Conservation (phyloP, 2,797 vertebrate genomes). For the Petrocephalus schoutedeni region DNA sequence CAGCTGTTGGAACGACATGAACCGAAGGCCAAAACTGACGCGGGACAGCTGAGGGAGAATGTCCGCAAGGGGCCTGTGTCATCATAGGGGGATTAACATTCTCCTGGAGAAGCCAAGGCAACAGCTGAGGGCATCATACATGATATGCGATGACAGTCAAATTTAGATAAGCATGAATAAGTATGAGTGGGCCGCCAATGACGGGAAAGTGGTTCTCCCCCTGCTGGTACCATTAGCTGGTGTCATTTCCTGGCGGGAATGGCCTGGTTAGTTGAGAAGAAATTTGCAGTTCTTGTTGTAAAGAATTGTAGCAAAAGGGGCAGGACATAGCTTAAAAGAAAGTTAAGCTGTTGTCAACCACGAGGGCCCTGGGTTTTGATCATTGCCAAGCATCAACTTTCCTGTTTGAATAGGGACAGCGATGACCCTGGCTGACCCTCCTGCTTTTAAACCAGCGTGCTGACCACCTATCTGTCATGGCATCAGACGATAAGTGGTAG, state of each 20-base stretch:
- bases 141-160: slow-evolving; percentile 41
- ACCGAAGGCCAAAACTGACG: slow-evolving; percentile 39
- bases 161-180: slow-evolving; percentile 42
- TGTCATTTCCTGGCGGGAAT: neutral
- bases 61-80: slow-evolving; percentile 22
- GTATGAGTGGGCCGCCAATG: slow-evolving; percentile 29
- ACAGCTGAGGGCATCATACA: slow-evolving; percentile 27
- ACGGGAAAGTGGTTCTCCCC: slow-evolving; percentile 3
- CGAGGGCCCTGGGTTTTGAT: neutral
- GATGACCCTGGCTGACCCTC: neutral
- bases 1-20: slow-evolving; percentile 20
- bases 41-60: slow-evolving; percentile 26
- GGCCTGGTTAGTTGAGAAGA: neutral
- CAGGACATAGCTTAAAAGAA: neutral
- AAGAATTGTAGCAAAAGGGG: neutral
- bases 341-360: neutral
- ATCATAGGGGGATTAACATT: slow-evolving; percentile 47
- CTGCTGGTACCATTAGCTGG: neutral
- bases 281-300: neutral
- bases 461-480: neutral
- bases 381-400: neutral
- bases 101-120: slow-evolving; percentile 17
- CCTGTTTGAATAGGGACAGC: neutral
- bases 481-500: neutral
- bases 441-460: neutral